Evolutionary conservation across 2,797 vertebrate species (phyloP), one percentile per base, ranked within the genome.

Genomic region (Capromys pilorides): DNA sequence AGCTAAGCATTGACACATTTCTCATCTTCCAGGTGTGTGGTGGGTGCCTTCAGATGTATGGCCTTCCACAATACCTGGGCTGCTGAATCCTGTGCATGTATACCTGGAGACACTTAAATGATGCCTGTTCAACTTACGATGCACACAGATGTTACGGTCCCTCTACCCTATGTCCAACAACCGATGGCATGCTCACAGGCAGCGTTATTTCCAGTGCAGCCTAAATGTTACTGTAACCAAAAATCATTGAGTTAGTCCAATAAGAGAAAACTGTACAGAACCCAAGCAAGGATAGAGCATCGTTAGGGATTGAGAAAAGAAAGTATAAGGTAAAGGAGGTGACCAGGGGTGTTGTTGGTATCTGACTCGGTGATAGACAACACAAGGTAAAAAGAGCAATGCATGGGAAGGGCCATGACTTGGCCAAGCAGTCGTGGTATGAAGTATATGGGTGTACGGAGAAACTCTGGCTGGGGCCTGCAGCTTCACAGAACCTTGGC

Each of bases 41-140:
- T 18, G 71, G 31, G n/a, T 78, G 9, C 41, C 51, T 45, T 6
- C 36, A 41, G 22, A 45, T 75, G 39, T 26, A 81, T n/a, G 31
- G 39, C 21, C 36, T 88, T 92, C 67, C 31, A 36, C 79, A 88
- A 57, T 69, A 94, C 79, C 83, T 86, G 73, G 67, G 83, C 39
- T 45, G 83, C 39, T 88, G 85, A 18, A 39, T 88, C 66, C 59
- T 90, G 24, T n/a, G 67, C 69, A 84, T 39, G n/a, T n/a, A n/a
- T 90, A 66, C 79, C 13, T 33, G 18, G 7, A 57, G 45, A 77
- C 36, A 49, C 0, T 36, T 31, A 85, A 21, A 90, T 41, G 11
- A 41, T 77, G 12, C 71, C 75, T 80, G 49, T 21, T 75, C 36
- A 57, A 59, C 18, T 18, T 59, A 90, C 90, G 95, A 85, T 19